These are phyloP conservation scores for Porites evermanni DNA, from an alignment of 92 coral and sea anemone genomes.

Conservation along the genomic window DNA sequence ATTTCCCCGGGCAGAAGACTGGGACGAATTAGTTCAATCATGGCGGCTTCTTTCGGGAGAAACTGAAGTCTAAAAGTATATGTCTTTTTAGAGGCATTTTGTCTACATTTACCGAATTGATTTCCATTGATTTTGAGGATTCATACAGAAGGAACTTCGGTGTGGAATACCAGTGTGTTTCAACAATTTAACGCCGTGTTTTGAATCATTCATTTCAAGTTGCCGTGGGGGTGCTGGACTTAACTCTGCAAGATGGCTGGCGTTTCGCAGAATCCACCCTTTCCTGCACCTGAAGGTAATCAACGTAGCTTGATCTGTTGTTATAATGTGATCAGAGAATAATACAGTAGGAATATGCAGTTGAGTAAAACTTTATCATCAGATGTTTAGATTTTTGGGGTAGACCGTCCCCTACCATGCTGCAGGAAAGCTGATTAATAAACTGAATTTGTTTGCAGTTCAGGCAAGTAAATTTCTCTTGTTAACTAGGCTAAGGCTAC, in stretches of 20 bases:
- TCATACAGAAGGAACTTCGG: not conserved
- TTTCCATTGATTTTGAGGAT: not conserved
- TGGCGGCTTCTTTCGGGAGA: not conserved
- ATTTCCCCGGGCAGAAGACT: not conserved
- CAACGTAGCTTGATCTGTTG: not conserved
- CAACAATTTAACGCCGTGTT: not conserved
- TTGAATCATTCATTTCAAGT: not conserved
- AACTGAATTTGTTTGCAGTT: too few species aligned
- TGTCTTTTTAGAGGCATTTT: not conserved
- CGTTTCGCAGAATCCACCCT: slow-evolving; percentile 34
- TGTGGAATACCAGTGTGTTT: not conserved
- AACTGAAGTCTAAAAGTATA: not conserved
- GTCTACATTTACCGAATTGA: not conserved
- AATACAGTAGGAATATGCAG: not conserved
- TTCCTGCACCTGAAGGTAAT: slow-evolving; percentile 51
- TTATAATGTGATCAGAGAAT: not conserved
- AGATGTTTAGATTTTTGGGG: too few species aligned
- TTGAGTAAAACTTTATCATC: too few species aligned
- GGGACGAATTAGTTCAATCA: slow-evolving; percentile 1
- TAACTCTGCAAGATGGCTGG: slow-evolving; percentile 46
- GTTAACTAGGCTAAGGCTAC: too few species aligned
- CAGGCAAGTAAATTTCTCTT: too few species aligned
- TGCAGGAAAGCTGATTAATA: too few species aligned
- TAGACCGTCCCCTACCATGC: too few species aligned
- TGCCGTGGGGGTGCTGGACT: not conserved